Evolutionary conservation across 2,888 invertebrate species (phyloP), one percentile per base, ranked within the genome.

Genomic region (Platycheirus rosarum): DNA sequence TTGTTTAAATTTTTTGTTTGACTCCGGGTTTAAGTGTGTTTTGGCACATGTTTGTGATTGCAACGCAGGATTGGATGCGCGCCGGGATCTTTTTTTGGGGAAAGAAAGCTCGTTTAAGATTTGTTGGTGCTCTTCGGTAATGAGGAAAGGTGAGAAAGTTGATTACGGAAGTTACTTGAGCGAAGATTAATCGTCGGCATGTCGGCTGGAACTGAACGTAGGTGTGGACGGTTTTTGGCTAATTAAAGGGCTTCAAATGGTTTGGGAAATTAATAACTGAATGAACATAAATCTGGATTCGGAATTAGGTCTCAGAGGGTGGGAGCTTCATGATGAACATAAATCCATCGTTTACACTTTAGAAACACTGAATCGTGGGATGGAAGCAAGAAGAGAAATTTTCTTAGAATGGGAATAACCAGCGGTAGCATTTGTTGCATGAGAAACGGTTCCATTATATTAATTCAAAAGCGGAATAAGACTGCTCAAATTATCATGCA

Each of bases 21-120:
- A 18, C 9, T 46, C 13, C 14, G 37, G 55, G 13, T 40, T 57
- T 57, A 60, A 51, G 20, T 73, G 40, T 74, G 48, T 74, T 68
- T 68, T 74, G 78, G 62, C 53, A 60, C 60, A 69, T 69, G 62
- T 75, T 60, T 49, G 23, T 42, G 68, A 48, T 55, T 70, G 32
- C 20, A 14, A n/a, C 26, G 13, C 35, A 51, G 40, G 16, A 35
- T 53, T 53, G 18, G 5, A 6, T 2, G 0, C 20, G 3, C 29
- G 29, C 5, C 9, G n/a, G 42, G 46, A 46, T 46, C 49, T 35
- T 70, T 37, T 51, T 14, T 6, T 13, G 57, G 18, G 29, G 7
- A 23, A 66, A 62, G 73, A 73, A 73, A 78, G 51, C 48, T 62
- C 9, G 14, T n/a, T n/a, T 35, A 53, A 68, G 62, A 74, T 74